Percentiles rank a stretch among this genome's conserved stretches.
These are phyloP conservation scores for Rosalia funebris DNA, from an alignment of 2,888 invertebrate species.

Conservation along the genomic window DNA sequence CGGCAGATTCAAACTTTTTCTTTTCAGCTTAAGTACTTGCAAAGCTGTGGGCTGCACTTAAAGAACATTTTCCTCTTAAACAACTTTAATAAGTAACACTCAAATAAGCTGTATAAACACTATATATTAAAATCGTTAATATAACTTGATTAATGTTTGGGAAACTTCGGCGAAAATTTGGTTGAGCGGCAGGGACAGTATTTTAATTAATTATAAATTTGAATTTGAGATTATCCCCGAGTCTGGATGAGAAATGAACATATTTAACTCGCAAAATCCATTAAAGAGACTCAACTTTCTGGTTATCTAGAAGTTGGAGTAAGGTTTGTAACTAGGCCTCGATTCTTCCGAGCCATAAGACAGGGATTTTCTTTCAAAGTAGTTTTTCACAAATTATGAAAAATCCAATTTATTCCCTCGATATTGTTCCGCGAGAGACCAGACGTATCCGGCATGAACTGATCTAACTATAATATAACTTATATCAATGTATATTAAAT, in stretches of 20 bases:
- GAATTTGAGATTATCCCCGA: constrained; percentile 47
- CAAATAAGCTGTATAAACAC: constrained; percentile 17
- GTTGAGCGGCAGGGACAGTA: constrained; percentile 35
- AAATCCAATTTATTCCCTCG: constrained; percentile 26
- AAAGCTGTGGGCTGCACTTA: neutral
- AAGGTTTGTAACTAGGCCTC: constrained; percentile 43
- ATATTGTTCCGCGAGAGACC: constrained; percentile 15
- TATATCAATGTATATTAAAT: no score
- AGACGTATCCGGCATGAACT: no score
- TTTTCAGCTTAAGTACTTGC: no score
- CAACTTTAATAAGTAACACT: constrained; percentile 13
- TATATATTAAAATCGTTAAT: constrained; percentile 30
- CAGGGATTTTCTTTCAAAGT: constrained; percentile 43
- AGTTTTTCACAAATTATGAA: constrained; percentile 36
- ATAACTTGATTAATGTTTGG: constrained; percentile 36
- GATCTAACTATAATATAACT: no score
- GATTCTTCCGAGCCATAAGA: constrained; percentile 50
- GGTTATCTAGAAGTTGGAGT: constrained; percentile 49
- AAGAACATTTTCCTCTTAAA: neutral
- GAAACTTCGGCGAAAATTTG: constrained; percentile 37
- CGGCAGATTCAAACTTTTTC: no score
- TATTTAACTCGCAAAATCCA: constrained; percentile 57
- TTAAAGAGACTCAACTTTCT: constrained; percentile 55
- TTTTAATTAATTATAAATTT: constrained; percentile 51
- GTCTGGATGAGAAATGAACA: constrained; percentile 52